Percentiles rank a stretch among this genome's conserved stretches.
Conservation (phyloP, 2,797 vertebrate genomes). For the Danio tinwini region DNA sequence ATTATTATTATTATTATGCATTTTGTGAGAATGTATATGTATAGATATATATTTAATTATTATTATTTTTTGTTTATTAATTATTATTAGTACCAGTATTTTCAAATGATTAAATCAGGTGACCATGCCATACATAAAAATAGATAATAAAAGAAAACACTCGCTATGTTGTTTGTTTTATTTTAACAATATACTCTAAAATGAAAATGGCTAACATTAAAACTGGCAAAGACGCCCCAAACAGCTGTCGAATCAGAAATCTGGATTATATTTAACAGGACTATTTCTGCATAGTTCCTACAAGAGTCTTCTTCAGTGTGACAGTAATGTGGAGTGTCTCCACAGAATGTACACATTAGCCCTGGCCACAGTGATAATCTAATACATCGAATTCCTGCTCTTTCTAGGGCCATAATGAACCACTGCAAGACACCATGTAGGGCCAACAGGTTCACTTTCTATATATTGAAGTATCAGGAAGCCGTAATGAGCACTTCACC, state of each 20-base stretch:
- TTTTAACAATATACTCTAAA: not conserved
- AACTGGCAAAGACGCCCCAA: not conserved
- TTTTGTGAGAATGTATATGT: too few species aligned
- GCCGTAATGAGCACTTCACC: constrained; percentile 16
- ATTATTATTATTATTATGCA: too few species aligned
- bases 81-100: too few species aligned
- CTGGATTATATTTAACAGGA: not conserved
- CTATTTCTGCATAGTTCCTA: not conserved
- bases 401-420: not conserved
- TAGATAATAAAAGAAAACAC: too few species aligned
- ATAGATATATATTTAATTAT: too few species aligned
- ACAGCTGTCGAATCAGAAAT: not conserved
- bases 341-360: not conserved
- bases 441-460: not conserved
- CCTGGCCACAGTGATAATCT: not conserved
- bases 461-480: not conserved
- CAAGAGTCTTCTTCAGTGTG: not conserved
- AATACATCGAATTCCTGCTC: not conserved
- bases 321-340: not conserved
- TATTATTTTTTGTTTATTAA: too few species aligned
- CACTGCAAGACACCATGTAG: not conserved
- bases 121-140: too few species aligned
- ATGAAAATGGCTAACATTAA: not conserved
- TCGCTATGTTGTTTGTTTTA: too few species aligned
- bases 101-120: too few species aligned